phyloP scores from a whole-genome alignment of 2,888 invertebrate genomes.

The Cetonia aurata region DNA sequence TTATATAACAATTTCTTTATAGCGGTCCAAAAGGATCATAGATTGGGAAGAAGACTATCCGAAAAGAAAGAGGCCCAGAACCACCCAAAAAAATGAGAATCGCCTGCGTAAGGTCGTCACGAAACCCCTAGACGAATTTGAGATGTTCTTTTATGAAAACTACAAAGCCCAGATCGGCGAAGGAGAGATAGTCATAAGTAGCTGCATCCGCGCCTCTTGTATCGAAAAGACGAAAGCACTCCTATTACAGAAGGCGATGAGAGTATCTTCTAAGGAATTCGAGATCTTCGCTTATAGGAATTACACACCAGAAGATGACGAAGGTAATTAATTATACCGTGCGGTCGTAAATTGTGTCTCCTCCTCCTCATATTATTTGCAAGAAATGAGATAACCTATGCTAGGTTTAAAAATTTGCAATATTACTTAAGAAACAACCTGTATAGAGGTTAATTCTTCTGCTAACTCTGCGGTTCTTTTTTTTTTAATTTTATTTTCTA shows the following conservation, averaged over 20 bases:
- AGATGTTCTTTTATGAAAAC: slow-evolving; percentile 47
- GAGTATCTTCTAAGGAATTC: slow-evolving; percentile 45
- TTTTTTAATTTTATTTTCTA: no score
- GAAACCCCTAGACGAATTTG: slow-evolving; percentile 23
- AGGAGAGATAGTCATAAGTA: slow-evolving; percentile 28
- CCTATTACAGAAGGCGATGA: not conserved
- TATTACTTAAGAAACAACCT: no score
- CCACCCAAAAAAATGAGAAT: no score
- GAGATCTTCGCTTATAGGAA: slow-evolving; percentile 44
- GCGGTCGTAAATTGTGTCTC: no score
- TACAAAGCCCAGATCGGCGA: slow-evolving; percentile 46
- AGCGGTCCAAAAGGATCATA: not conserved
- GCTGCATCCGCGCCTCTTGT: not conserved
- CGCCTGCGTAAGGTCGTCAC: slow-evolving; percentile 42
- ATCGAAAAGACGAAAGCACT: slow-evolving; percentile 4
- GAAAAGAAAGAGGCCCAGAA: slow-evolving; percentile 13
- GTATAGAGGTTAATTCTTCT: no score
- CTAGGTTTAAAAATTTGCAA: no score
- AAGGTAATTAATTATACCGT: slow-evolving; percentile 41
- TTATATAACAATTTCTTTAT: no score
- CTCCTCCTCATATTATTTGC: no score
- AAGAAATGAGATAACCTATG: no score
- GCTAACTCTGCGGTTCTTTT: no score
- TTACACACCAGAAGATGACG: slow-evolving; percentile 41
- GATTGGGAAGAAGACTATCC: slow-evolving; percentile 13